Base-by-base conservation (phyloP, 1,140 invertebrate genomes). In the Dendroctonus ponderosae region DNA sequence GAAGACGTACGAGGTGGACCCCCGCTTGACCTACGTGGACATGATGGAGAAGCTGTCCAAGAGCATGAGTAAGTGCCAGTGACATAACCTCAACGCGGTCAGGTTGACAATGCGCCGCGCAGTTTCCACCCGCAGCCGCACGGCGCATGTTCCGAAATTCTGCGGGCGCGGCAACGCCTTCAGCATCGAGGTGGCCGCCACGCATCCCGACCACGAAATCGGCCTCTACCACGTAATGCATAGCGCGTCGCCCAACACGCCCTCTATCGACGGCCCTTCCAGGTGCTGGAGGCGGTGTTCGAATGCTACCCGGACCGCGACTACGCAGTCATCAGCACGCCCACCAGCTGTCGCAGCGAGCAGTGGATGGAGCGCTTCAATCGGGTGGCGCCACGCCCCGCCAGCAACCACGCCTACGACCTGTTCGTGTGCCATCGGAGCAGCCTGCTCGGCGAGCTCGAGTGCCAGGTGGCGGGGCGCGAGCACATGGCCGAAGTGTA, bases 271-370 rank as follows among this genome's bases (percentile, higher is more conserved):
- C 78, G 79, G 62, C 26, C 73, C 81, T 0, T 77, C 74, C 42
- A 86, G 69, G 85, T 89, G 67, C 75, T 90, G 7, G 80, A 85
- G 70, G 84, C 84, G 37, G 83, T 86, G 0, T 91, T 87, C 73
- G 83, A 88, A 63, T 77, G 85, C 62, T 91, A 87, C 71, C 87
- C 87, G 0, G 80, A 86, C 38, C 72, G 81, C 61, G 86, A 90
- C 57, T 91, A 89, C 71, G 86, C 85, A 71, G 73, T 88, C 26
- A 80, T 89, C 41, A 83, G 85, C 7, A 73, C 89, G 1, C 88
- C 89, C 0, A 82, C 84, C 11, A 80, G 80, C 88, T 86, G 87
- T 79, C 70, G 62, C 69, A 7, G 53, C 6, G 65, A 67, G 43
- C 54, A 38, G 14, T 67, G 65, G 65, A 67, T 62, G 65, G 42